phyloP scores from a whole-genome alignment of 2,113 vertebrate genomes.

The Menidia beryllina region DNA sequence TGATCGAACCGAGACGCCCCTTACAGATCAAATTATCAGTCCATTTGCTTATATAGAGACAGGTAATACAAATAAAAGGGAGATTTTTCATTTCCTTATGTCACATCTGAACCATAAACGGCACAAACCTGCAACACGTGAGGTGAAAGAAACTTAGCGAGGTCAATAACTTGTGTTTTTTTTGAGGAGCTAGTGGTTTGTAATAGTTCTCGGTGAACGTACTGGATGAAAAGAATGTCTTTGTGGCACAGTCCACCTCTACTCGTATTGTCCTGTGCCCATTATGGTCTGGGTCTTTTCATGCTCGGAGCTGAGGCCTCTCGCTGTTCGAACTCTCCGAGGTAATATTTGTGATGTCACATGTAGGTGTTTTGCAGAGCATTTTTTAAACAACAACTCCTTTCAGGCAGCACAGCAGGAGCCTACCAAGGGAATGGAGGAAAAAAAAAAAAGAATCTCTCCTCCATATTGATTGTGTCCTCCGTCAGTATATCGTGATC shows the following conservation, averaged over 20 bases:
- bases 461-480: constrained; percentile 25
- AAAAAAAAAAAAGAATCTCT: constrained; percentile 15
- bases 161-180: not conserved
- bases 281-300: not conserved
- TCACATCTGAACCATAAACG: not conserved
- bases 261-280: not conserved
- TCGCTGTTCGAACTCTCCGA: not conserved
- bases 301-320: not conserved
- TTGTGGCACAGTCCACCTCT: not conserved
- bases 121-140: not conserved
- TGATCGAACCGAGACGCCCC: constrained; percentile 11
- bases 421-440: constrained; percentile 18
- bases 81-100: rapidly evolving
- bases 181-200: not conserved
- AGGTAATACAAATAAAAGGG: not conserved
- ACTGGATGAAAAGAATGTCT: not conserved
- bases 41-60: not conserved
- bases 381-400: not conserved
- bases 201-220: not conserved
- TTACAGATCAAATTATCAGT: constrained; percentile 13
- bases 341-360: not conserved
- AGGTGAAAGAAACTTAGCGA: not conserved
- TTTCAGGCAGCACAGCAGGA: constrained; percentile 26
- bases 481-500: constrained; percentile 25
- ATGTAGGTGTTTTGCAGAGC: not conserved